Base-by-base conservation (phyloP, 2,888 invertebrate species). In the Andrena flavipes region DNA sequence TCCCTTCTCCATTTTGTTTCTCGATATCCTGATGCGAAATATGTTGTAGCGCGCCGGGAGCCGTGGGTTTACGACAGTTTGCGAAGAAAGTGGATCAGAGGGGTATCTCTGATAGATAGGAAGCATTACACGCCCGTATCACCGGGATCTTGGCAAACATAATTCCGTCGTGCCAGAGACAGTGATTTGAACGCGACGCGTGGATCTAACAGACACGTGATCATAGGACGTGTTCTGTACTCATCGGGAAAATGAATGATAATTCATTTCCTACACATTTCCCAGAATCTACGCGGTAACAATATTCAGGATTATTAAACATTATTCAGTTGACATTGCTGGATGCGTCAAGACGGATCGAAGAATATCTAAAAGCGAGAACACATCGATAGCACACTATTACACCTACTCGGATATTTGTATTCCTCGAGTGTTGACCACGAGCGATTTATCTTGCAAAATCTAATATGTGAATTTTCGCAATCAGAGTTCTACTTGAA, bases 51-150 rank as follows among this genome's bases (percentile, higher is more conserved):
- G 6, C 64, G 64, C 33, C 20, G 23, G 59, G 35, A 75, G 67
- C 64, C 76, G 56, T 76, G 60, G 67, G 60, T 86, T 88, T 84
- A 81, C 76, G 86, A 81, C 69, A 81, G 73, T 87, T 81, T 71
- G 63, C 35, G 42, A 81, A 81, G 65, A 84, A 88, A 88, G 60
- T 80, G 76, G 81, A 83, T 87, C 86, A 74, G 35, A 51, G 70
- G 59, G 56, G 62, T 88, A 65, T 77, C 54, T 30, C 16, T 26
- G 68, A 33, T 48, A 60, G 65, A 67, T 76, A 56, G 67, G 30
- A 20, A 48, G 70, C 59, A 30, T 59, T 82, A 69, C 60, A 65
- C 62, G 49, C 7, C 48, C 51, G 23, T 68, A 49, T 63, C 29
- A 6, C n/a, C 3, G n/a, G 16, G 33, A 33, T 62, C 59, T 20